Conservation (phyloP, 2,888 invertebrate species). For the Mylabris sibirica region DNA sequence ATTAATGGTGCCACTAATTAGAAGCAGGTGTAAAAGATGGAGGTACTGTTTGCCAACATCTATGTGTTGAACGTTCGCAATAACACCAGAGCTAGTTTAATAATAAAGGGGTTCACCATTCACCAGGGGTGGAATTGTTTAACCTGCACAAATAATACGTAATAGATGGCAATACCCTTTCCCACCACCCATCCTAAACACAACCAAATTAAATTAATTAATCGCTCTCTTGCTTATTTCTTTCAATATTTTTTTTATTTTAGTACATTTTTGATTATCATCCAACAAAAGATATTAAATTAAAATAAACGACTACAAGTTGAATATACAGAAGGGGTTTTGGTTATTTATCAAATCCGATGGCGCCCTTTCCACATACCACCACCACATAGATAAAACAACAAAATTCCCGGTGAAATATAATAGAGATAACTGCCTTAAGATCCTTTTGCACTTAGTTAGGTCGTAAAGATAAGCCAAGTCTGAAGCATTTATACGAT, state of each 20-base stretch:
- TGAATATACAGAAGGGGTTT: not conserved
- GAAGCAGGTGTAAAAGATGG: constrained; percentile 15
- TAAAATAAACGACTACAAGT: constrained; percentile 3
- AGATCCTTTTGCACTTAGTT: constrained; percentile 55
- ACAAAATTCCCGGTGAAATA: constrained; percentile 46
- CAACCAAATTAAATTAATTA: constrained; percentile 13
- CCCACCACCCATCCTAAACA: not conserved
- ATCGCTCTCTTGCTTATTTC: not conserved
- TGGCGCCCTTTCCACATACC: constrained; percentile 11
- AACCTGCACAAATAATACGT: constrained; percentile 16
- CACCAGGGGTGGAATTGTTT: constrained; percentile 13
- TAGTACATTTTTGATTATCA: not conserved
- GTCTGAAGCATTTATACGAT: constrained; percentile 52
- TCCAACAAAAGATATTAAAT: constrained; percentile 2
- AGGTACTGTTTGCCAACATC: constrained; percentile 8
- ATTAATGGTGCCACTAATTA: constrained; percentile 31
- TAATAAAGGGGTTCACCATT: not conserved
- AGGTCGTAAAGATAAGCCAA: constrained; percentile 53
- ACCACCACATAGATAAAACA: constrained; percentile 26
- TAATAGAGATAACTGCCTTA: constrained; percentile 44
- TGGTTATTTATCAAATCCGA: not conserved
- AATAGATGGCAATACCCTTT: constrained; percentile 9
- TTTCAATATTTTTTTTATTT: not conserved
- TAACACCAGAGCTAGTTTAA: not conserved
- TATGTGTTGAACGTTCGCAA: constrained; percentile 7